Conservation (phyloP, 2,113 vertebrate species). For the Malurus elegans region DNA sequence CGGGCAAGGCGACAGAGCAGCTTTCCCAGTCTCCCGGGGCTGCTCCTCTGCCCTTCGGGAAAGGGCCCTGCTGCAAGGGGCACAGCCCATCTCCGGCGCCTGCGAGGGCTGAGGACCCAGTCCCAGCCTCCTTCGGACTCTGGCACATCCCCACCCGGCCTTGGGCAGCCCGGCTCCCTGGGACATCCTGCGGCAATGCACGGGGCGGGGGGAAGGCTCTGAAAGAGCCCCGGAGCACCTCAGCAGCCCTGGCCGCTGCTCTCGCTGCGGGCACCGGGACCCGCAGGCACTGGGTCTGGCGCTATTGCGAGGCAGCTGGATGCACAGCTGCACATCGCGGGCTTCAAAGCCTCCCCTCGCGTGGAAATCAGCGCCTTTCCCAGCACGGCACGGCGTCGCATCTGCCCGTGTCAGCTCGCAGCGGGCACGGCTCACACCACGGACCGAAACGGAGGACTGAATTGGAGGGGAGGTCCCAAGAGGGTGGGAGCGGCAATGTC, state of each 20-base stretch:
- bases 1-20: background rate
- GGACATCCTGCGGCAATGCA: rapidly evolving
- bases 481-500: rapidly evolving
- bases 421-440: no score
- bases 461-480: no score
- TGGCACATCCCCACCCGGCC: rapidly evolving
- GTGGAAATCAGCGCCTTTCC: background rate
- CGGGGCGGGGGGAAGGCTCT: rapidly evolving
- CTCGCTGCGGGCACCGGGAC: background rate
- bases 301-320: background rate
- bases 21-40: background rate
- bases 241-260: background rate
- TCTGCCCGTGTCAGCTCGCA: background rate
- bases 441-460: no score
- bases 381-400: background rate
- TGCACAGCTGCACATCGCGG: background rate
- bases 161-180: background rate
- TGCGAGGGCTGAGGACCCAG: rapidly evolving
- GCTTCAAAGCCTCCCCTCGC: background rate
- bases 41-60: background rate
- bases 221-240: background rate
- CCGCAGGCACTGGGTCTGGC: background rate
- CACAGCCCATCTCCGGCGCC: no score
- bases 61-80: background rate
- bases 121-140: rapidly evolving